Percentiles rank a stretch among this genome's conserved stretches.
Conservation (phyloP, 2,888 invertebrate species). For the Xestoiulus laeticollis region DNA sequence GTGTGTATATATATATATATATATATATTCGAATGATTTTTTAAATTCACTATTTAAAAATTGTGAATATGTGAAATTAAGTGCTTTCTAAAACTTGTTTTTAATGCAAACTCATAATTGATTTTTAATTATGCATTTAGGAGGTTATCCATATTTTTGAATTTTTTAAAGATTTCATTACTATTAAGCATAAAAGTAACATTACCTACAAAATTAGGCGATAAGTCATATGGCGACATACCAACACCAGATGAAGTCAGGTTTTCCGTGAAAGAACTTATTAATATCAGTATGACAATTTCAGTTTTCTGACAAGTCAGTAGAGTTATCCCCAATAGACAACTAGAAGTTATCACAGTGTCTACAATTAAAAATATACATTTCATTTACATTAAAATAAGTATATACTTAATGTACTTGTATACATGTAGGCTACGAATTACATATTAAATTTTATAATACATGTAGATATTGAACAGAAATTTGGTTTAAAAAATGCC, state of each 20-base stretch:
- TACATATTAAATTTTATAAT: too few species aligned
- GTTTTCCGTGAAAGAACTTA: slow-evolving; percentile 55
- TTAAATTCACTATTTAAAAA: neutral
- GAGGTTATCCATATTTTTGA: too few species aligned
- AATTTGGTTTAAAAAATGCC: too few species aligned
- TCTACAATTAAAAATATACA: neutral
- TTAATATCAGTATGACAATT: neutral
- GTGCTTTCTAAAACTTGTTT: neutral
- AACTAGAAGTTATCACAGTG: neutral
- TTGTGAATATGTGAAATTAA: neutral
- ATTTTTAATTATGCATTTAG: too few species aligned
- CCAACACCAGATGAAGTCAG: neutral
- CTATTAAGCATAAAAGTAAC: neutral
- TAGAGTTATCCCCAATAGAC: neutral
- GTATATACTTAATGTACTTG: too few species aligned
- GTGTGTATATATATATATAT: too few species aligned
- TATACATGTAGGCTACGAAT: too few species aligned
- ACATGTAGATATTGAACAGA: too few species aligned
- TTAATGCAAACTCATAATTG: too few species aligned
- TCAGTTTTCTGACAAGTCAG: neutral
- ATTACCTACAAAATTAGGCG: slow-evolving; percentile 48
- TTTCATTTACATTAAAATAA: neutral
- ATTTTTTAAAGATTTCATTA: too few species aligned
- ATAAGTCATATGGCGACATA: slow-evolving; percentile 53
- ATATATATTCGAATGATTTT: neutral